Evolutionary conservation across 2,888 invertebrate species (phyloP), one percentile per base, ranked within the genome.

Genomic region (Crossocerus cetratus): DNA sequence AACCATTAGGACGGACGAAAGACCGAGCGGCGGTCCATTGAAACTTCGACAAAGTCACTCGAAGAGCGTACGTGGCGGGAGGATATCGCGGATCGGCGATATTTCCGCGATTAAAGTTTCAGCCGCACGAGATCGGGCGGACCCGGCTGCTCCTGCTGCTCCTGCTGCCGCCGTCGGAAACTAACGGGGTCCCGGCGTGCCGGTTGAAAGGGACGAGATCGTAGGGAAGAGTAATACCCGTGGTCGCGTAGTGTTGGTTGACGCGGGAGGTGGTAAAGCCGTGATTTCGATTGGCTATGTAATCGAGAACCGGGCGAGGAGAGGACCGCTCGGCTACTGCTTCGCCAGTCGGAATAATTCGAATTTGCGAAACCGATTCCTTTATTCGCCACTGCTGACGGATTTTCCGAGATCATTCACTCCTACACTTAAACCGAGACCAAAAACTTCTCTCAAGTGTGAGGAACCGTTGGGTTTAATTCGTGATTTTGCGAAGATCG

Each of bases 21-120:
- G 44, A 20, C 32, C 13, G 11, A 32, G 8, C 32, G 32, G 5
- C 11, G 16, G 32, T 18, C 57, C 13, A 44, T 61, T 74, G 21
- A 45, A 67, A 63, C 56, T 72, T 63, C 49, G 14, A 49, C 16
- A 49, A 49, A 49, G 59, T 60, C 71, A 42, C 55, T 59, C 65
- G 58, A 65, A 59, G 68, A 72, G 57, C 68, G 18, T 18, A 59
- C 64, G 64, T 13, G 55, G 57, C 8, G 22, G 43, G 20, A 43
- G 20, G 18, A 62, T 44, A 45, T 66, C 64, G 59, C 54, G 65
- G 63, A 65, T 75, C 72, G 72, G 63, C 69, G 54, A 65, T 60
- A 63, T 72, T 59, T 42, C 57, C 68, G 68, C 65, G 69, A 69
- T 72, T 72, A 72, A 72, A 72, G 62, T 69, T 65, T 42, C 63